Conservation (phyloP, 2,113 vertebrate genomes). For the Erpornis zantholeuca region DNA sequence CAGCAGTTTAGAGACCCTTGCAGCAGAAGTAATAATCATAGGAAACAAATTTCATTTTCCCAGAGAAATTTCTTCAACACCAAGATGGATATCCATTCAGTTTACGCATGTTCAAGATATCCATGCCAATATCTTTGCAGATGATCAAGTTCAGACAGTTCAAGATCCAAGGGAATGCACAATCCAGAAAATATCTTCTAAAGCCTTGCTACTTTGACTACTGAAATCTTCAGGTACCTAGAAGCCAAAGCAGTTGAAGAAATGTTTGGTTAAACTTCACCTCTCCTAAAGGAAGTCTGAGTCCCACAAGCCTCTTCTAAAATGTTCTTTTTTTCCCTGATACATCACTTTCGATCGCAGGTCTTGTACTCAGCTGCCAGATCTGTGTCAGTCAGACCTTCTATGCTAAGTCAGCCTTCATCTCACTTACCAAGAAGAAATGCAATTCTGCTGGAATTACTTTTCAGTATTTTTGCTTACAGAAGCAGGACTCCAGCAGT, state of each 20-base stretch:
- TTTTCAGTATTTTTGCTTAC: background rate
- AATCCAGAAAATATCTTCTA: background rate
- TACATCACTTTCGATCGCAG: background rate
- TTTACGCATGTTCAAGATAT: background rate
- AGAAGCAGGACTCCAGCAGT: background rate
- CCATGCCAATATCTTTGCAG: background rate
- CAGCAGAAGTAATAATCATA: background rate
- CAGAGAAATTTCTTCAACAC: background rate
- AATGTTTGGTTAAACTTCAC: background rate
- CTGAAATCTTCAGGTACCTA: background rate
- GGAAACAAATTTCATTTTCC: background rate
- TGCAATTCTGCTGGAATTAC: background rate
- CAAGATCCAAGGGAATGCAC: background rate
- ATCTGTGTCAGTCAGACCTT: background rate
- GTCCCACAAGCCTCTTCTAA: background rate
- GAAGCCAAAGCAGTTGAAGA: background rate
- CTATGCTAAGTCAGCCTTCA: background rate
- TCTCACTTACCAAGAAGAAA: background rate
- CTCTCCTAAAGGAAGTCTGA: background rate
- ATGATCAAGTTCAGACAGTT: background rate
- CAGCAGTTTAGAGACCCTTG: background rate
- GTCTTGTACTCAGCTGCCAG: background rate
- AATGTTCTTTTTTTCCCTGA: background rate
- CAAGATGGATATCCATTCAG: background rate
- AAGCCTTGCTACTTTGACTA: background rate